Evolutionary conservation across 2,797 vertebrate genomes (phyloP).

Genomic region (Sebastes ruberrimus): DNA sequence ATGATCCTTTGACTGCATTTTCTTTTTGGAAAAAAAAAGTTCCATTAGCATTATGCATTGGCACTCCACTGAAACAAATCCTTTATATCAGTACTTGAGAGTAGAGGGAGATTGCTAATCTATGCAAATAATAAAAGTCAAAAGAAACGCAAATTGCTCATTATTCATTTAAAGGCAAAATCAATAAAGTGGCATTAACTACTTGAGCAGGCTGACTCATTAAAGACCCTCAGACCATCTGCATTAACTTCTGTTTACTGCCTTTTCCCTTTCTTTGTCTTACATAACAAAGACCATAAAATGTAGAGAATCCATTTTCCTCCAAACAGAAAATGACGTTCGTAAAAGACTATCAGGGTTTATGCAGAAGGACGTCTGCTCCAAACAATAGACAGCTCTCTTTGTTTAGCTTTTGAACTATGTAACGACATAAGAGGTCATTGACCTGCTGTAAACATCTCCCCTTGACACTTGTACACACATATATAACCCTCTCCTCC

Average conservation of each 20-base stretch:
- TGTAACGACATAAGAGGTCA: neutral
- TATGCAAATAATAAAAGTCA: slow-evolving; percentile 39
- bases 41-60: neutral
- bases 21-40: neutral
- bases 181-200: slow-evolving; percentile 47
- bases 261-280: slow-evolving; percentile 1
- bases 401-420: slow-evolving; percentile 25
- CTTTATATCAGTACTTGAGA: neutral
- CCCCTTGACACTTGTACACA: neutral
- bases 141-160: slow-evolving; percentile 39
- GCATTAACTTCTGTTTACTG: slow-evolving; percentile 17
- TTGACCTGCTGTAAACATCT: slow-evolving; percentile 6
- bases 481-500: neutral
- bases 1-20: neutral
- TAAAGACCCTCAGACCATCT: slow-evolving; percentile 20
- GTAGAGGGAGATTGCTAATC: neutral
- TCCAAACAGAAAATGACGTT: slow-evolving; percentile 3
- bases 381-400: slow-evolving; percentile 9
- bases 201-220: slow-evolving; percentile 26
- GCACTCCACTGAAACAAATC: slow-evolving; percentile 5
- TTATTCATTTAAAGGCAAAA: slow-evolving; percentile 55
- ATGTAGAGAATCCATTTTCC: slow-evolving; percentile 9
- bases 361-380: neutral
- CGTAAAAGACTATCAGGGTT: slow-evolving; percentile 10
- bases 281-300: slow-evolving; percentile 11